Evolutionary conservation across 2,888 invertebrate genomes (phyloP).

Genomic region (Phaonia tiefii): DNA sequence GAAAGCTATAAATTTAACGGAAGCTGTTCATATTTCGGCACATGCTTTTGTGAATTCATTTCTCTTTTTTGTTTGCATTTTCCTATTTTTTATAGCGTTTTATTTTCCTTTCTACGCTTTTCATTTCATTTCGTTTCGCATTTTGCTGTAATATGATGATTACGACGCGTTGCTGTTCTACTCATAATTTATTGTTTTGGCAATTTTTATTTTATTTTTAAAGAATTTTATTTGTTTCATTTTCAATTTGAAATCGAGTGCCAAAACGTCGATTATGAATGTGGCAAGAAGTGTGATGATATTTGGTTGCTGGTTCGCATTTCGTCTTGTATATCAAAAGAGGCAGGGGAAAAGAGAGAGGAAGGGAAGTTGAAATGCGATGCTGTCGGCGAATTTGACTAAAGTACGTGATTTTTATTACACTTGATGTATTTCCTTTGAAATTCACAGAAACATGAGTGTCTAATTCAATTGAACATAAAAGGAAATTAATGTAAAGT

Average conservation of each 20-base stretch:
- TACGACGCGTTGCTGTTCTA: neutral
- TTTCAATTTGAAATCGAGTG: neutral
- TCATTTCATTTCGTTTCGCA: neutral
- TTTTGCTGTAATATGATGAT: neutral
- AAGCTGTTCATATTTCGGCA: slow-evolving; percentile 62
- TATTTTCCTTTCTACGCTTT: slow-evolving; percentile 5
- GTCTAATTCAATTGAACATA: too few species aligned
- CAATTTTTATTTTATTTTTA: slow-evolving; percentile 1
- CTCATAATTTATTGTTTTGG: slow-evolving; percentile 12
- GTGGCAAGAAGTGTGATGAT: neutral
- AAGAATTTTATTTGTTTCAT: neutral
- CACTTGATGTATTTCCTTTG: slow-evolving; percentile 33
- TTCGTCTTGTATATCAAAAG: too few species aligned
- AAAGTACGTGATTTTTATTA: slow-evolving; percentile 60
- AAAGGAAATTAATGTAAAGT: too few species aligned
- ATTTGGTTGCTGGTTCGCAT: neutral
- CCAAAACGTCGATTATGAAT: neutral
- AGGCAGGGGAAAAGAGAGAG: too few species aligned
- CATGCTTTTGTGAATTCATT: slow-evolving; percentile 56
- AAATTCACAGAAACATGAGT: neutral
- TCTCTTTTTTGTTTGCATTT: neutral
- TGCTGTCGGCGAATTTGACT: neutral
- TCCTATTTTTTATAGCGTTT: slow-evolving; percentile 12
- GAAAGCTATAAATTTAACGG: slow-evolving; percentile 42
- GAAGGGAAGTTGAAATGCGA: too few species aligned